Evolutionary conservation across 2,888 invertebrate genomes (phyloP).

Genomic region (Rhagonycha fulva): DNA sequence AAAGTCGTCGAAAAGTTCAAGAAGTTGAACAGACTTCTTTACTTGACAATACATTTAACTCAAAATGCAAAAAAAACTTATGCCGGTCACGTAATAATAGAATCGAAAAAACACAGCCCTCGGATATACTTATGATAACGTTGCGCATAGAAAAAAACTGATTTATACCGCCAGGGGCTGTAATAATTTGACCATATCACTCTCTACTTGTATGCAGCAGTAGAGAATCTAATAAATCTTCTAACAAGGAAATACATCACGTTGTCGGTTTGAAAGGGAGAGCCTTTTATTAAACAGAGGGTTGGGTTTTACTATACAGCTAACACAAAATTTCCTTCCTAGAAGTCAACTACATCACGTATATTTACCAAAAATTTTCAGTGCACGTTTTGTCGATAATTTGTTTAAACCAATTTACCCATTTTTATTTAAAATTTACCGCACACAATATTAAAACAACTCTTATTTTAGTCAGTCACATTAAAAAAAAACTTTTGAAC

Average conservation of each 20-base stretch:
- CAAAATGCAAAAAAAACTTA: constrained; percentile 3
- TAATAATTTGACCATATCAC: constrained; percentile 26
- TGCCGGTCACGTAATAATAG: constrained; percentile 16
- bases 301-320: constrained; percentile 9
- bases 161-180: constrained; percentile 26
- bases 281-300: constrained; percentile 25
- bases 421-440: neutral
- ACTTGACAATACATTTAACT: constrained; percentile 7
- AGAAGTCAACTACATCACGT: neutral
- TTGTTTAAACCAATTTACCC: neutral
- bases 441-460: neutral
- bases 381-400: neutral
- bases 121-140: constrained; percentile 18
- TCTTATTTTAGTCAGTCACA: neutral
- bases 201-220: constrained; percentile 19
- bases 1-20: neutral
- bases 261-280: constrained; percentile 24
- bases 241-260: constrained; percentile 27
- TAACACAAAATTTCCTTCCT: constrained; percentile 10
- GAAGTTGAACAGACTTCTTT: neutral
- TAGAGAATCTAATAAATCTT: constrained; percentile 28
- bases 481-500: neutral
- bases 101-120: constrained; percentile 13
- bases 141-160: constrained; percentile 16
- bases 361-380: neutral